phyloP scores from a whole-genome alignment of 2,797 vertebrate species.

The Lepilemur ruficaudatus region DNA sequence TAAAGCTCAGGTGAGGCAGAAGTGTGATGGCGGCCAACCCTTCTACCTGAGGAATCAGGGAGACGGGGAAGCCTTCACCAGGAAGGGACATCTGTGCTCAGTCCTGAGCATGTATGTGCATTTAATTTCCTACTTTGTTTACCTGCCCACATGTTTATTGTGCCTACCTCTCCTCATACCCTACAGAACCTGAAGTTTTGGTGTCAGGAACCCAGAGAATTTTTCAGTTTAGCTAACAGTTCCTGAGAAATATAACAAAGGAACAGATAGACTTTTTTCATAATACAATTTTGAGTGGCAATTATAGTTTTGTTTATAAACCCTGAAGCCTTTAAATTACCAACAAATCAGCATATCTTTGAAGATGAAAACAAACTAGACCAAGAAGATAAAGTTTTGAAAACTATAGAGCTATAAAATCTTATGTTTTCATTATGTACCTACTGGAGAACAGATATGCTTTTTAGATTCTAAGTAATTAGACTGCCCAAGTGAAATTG shows the following conservation, averaged over 20 bases:
- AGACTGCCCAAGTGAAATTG: slow-evolving; percentile 50
- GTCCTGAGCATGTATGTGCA: background rate
- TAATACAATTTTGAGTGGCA: background rate
- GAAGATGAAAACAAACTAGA: slow-evolving; percentile 58
- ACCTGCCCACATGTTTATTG: background rate
- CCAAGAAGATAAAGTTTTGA: slow-evolving; percentile 36
- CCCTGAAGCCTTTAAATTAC: slow-evolving; percentile 25
- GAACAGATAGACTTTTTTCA: background rate
- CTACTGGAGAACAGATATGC: slow-evolving; percentile 9
- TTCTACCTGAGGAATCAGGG: background rate
- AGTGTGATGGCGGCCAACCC: too few species aligned
- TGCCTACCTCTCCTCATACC: background rate
- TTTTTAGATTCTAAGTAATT: slow-evolving; percentile 62
- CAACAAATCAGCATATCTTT: slow-evolving; percentile 56
- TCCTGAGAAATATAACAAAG: background rate
- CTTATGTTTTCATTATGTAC: slow-evolving; percentile 59
- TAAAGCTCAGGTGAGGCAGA: background rate
- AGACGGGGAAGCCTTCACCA: background rate
- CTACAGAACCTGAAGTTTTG: background rate
- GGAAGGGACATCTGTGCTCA: background rate
- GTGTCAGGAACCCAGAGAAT: background rate
- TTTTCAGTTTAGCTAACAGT: slow-evolving; percentile 2
- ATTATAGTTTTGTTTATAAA: slow-evolving; percentile 31
- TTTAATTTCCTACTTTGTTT: background rate
- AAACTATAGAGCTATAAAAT: slow-evolving; percentile 42